Base-by-base conservation (phyloP, 2,888 invertebrate species). In the Leptopilina drosophilae region DNA sequence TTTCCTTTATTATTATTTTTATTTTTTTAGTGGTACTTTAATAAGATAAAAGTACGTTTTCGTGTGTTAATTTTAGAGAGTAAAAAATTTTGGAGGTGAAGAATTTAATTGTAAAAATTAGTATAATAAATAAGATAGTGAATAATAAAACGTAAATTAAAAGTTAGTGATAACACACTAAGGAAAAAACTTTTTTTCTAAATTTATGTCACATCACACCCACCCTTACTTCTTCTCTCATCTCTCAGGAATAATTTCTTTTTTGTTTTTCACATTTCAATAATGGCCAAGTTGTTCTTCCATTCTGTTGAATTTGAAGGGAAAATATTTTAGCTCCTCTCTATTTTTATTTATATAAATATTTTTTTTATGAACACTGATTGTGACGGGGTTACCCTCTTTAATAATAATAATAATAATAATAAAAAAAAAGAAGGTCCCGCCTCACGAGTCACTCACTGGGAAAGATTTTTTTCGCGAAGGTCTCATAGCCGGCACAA, bases 141-240 rank as follows among this genome's bases (percentile, higher is more conserved):
- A 42, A 42, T 8, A 5, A 42, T 42, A 42, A 42, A 42, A 33
- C 5, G 3, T 1, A 33, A 33, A 33, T 3, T 33, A 33, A 7
- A 0, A 42, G 7, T 42, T 6, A 8, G 8, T 42, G 0, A 8
- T 1, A 42, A 42, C 42, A 8, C 42, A 42, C 42, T 6, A 49
- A 3, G 2, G 9, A 49, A 49, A 49, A 12, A 12, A 49, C 0
- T 62, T 62, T 62, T 9, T 49, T 69, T 53, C 2, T 33, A 33
- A 33, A 4, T 33, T 33, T 33, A 33, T 69, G 20, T 69, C 53
- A 56, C 53, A 66, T 15, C 69, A 73, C 82, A 88, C 87, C 85
- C 88, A 90, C 90, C 88, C 87, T 88, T 84, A 87, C 85, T 87
- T 85, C 83, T 82, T 84, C 87, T 87, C 83, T 89, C 91, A 91